Evolutionary conservation across 2,113 vertebrate species (phyloP), one percentile per base, ranked within the genome.

Genomic region (Phainopepla nitens): DNA sequence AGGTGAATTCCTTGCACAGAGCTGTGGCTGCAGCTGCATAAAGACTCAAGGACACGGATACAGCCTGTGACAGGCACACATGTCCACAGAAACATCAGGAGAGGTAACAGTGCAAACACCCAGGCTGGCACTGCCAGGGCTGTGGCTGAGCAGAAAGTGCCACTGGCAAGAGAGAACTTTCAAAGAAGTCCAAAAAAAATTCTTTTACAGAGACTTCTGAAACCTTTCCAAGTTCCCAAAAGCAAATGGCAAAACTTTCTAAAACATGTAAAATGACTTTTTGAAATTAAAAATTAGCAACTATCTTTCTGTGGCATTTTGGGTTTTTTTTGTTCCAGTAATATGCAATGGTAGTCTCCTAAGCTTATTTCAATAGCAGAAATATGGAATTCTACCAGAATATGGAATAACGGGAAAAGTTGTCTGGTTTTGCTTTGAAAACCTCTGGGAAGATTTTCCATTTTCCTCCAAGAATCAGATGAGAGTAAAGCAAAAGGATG

Each of bases 41-140:
- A 73, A 44, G 50, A 39, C 29, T 21, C 19, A 80, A 25, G 49
- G 66, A 19, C 28, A 62, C 0, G 2, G 42, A 5, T 20, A 11
- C 0, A 7, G 42, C 18, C 20, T 65, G 50, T 10, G 23, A 33
- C 4, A 20, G 56, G 22, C 47, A 27, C 0, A 1, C 0, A 1
- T 21, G 33, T 24, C 4, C 9, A 15, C 1, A 7, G 64, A 35
- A 60, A 13, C 13, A 5, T 3, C 3, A 4, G 4, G 15, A 24
- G 9, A 69, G 28, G 44, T 11, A 31, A 27, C 14, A n/a, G 0
- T 36, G 42, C 47, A 66, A 81, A 58, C 24, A 70, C 61, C 22
- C 28, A 58, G 25, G 36, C 19, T 65, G 50, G 56, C 64, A 85
- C 25, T 13, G 41, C 54, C 1, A 1, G 15, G 42, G 71, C 21